Conservation (phyloP, 1,140 invertebrate species). For the Drosophila rhopaloa region DNA sequence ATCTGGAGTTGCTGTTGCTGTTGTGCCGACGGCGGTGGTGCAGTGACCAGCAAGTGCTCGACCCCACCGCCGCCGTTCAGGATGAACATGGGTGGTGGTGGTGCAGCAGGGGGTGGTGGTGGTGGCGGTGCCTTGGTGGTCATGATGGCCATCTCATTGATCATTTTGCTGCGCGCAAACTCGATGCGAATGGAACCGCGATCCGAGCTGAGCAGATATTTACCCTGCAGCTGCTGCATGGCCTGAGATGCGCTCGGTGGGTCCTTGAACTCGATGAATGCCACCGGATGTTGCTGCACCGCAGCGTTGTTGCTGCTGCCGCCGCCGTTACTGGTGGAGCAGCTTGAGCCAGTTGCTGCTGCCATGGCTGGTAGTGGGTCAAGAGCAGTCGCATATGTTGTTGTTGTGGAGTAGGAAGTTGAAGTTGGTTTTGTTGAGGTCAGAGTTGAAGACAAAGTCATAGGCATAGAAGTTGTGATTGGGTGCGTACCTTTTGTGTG, state of each 20-base stretch:
- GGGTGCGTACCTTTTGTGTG: constrained; percentile 94
- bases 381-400: constrained; percentile 13
- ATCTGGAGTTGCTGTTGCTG: constrained; percentile 55
- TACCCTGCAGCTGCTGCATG: constrained; percentile 96
- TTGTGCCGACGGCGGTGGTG: constrained; percentile 44
- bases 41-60: constrained; percentile 37
- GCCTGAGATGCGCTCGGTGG: constrained; percentile 94
- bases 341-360: constrained; percentile 51
- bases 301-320: constrained; percentile 13
- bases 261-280: constrained; percentile 98
- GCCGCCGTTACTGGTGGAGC: constrained; percentile 37
- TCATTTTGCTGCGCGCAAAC: constrained; percentile 99
- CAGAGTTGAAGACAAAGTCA: constrained; percentile 79
- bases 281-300: constrained; percentile 88
- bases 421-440: constrained; percentile 67
- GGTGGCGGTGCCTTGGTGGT: constrained; percentile 35
- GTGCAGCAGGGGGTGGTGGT: constrained; percentile 16
- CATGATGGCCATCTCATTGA: constrained; percentile 67
- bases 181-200: constrained; percentile 98
- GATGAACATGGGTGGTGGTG: constrained; percentile 50
- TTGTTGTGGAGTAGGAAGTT: constrained; percentile 63
- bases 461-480: constrained; percentile 83
- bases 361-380: constrained; percentile 31
- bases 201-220: constrained; percentile 96
- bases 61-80: constrained; percentile 60